Percentiles rank a stretch among this genome's conserved stretches.
These are phyloP conservation scores for Lysandra coridon DNA, from an alignment of 2,888 invertebrate genomes.

Conservation along the genomic window DNA sequence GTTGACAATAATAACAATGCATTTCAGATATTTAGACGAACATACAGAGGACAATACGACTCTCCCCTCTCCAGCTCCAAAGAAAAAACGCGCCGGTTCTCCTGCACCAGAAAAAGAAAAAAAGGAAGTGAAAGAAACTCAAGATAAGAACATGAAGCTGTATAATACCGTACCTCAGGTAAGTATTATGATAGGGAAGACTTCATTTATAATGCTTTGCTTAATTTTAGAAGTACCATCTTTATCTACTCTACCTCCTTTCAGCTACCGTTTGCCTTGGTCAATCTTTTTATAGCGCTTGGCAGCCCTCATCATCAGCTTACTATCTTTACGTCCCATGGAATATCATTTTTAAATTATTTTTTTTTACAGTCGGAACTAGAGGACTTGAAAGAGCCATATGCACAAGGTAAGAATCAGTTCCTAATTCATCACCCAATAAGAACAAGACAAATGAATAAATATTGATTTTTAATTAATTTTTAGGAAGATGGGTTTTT, in stretches of 20 bases:
- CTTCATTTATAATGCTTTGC: too few relatives aligned
- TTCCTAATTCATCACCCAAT: background rate
- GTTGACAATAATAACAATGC: background rate
- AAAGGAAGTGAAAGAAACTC: constrained; percentile 45
- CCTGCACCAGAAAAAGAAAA: constrained; percentile 47
- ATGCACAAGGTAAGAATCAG: constrained; percentile 58
- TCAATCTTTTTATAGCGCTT: too few relatives aligned
- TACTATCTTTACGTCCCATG: too few relatives aligned
- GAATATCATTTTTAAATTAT: background rate
- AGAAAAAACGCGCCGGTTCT: constrained; percentile 61
- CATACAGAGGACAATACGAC: constrained; percentile 69
- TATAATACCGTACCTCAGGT: constrained; percentile 64
- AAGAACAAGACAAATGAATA: too few relatives aligned
- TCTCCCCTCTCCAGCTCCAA: constrained; percentile 61
- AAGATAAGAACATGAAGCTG: constrained; percentile 53
- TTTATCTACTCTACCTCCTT: too few relatives aligned
- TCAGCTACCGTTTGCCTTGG: too few relatives aligned
- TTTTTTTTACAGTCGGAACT: constrained; percentile 62
- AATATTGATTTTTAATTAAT: too few relatives aligned
- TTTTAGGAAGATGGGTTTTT: too few relatives aligned
- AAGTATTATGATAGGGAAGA: background rate
- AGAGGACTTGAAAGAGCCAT: constrained; percentile 68
- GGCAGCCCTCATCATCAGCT: too few relatives aligned
- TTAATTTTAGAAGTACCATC: too few relatives aligned
- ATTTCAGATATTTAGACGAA: constrained; percentile 69